Evolutionary conservation across 1,140 invertebrate species (phyloP), one percentile per base, ranked within the genome.

Genomic region (Cyphomyrmex costatus): DNA sequence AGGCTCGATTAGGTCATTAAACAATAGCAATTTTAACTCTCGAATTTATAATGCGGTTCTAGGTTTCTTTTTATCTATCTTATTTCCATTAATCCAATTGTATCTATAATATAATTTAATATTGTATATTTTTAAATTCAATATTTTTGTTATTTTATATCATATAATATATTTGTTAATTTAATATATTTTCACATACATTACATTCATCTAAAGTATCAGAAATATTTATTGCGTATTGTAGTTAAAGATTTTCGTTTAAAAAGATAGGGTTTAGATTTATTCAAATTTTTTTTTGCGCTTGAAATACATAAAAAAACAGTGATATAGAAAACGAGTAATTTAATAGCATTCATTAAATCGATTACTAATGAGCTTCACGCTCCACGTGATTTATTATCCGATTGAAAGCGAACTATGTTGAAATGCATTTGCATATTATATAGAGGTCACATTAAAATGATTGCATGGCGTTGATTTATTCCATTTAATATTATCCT

Each of bases 401-500:
- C 19, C 63, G 14, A 65, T 19, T 36, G 36, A 65, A 65, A 36
- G 2, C 10, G 8, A 4, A n/a, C 16, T 30, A 63, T 63, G 19
- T 36, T 36, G 16, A 71, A 30, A 71, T 71, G 16, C 2, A 16
- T 16, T 3, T 10, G 42, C 42, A 2, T 71, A 0, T 5, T 71
- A 30, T 30, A 46, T 27, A 30, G 16, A 1, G 6, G 24, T 71
- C 24, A 19, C 21, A 5, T n/a, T 14, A 14, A 10, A 27, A 8
- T 12, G 16, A 53, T 0, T 53, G 30, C 6, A 19, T 51, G 1
- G 8, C 1, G 24, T 16, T 71, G 19, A 73, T 73, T 73, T 73
- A 73, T 73, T 73, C 49, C 19, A 4, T 51, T 73, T 19, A 27
- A 33, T 27, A 73, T 51, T 19, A 73, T 51, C n/a, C 16, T 74